Percentiles rank a stretch among this genome's conserved stretches.
phyloP scores from a whole-genome alignment of 2,113 vertebrate genomes.

The Mystacornis crossleyi region DNA sequence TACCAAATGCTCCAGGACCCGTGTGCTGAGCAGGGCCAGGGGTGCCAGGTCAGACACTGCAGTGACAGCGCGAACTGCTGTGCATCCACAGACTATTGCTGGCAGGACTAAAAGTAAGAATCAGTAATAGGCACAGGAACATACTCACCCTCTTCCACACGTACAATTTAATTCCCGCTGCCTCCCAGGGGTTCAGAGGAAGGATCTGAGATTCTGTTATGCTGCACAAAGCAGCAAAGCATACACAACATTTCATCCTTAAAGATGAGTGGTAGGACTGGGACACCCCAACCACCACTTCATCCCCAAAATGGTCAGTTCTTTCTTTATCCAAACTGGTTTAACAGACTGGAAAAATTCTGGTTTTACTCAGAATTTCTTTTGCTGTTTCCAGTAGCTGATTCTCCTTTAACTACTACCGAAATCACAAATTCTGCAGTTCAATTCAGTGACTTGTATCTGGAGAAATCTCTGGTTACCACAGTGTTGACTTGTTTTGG shows the following conservation, averaged over 20 bases:
- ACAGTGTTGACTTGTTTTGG: background rate
- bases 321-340: background rate
- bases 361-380: background rate
- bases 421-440: background rate
- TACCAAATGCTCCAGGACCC: rapidly evolving
- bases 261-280: background rate
- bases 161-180: rapidly evolving
- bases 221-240: background rate
- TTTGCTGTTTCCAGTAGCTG: background rate
- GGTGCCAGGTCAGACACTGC: background rate
- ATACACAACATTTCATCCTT: background rate
- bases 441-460: background rate
- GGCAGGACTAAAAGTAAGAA: background rate
- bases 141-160: no score
- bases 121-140: background rate
- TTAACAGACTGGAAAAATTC: background rate
- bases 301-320: background rate
- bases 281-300: background rate
- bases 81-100: rapidly evolving
- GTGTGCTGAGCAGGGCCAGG: background rate
- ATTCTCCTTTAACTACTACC: background rate
- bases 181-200: background rate
- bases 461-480: background rate
- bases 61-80: background rate
- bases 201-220: background rate